phyloP scores from a whole-genome alignment of 2,797 vertebrate genomes.

The Chromis chromis region DNA sequence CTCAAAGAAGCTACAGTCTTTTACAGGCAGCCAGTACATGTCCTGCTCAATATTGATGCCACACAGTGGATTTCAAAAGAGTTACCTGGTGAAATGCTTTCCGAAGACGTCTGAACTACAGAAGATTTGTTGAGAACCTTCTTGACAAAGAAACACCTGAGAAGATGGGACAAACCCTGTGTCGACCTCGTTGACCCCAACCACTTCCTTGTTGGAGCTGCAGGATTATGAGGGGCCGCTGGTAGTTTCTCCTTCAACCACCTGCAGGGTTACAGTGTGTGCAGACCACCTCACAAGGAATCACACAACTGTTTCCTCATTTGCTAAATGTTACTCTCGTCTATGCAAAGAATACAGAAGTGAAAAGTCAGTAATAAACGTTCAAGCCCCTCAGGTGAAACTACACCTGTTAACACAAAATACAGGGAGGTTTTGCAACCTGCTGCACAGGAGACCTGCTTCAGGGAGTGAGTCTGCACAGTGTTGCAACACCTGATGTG shows the following conservation, averaged over 20 bases:
- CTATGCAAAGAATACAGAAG: constrained; percentile 17
- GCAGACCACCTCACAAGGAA: constrained; percentile 9
- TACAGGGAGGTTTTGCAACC: constrained; percentile 8
- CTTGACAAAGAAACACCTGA: neutral
- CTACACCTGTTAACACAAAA: constrained; percentile 8
- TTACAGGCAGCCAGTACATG: neutral
- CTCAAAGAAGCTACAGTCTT: neutral
- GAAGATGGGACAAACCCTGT: neutral
- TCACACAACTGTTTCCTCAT: constrained; percentile 11
- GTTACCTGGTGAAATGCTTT: neutral
- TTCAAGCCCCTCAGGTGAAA: constrained; percentile 17
- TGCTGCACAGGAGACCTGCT: neutral
- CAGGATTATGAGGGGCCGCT: constrained; percentile 27
- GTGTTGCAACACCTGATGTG: neutral
- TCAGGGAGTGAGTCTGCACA: neutral
- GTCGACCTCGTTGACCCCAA: neutral
- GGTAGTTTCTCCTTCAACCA: constrained; percentile 23
- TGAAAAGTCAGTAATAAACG: constrained; percentile 3
- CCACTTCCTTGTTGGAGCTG: constrained; percentile 19
- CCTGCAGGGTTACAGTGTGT: constrained; percentile 6
- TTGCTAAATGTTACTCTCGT: constrained; percentile 15
- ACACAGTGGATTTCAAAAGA: constrained; percentile 2
- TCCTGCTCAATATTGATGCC: neutral
- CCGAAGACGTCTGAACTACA: neutral
- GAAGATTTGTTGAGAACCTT: neutral